Conservation (phyloP, 2,113 vertebrate genomes). For the Prunella himalayana region DNA sequence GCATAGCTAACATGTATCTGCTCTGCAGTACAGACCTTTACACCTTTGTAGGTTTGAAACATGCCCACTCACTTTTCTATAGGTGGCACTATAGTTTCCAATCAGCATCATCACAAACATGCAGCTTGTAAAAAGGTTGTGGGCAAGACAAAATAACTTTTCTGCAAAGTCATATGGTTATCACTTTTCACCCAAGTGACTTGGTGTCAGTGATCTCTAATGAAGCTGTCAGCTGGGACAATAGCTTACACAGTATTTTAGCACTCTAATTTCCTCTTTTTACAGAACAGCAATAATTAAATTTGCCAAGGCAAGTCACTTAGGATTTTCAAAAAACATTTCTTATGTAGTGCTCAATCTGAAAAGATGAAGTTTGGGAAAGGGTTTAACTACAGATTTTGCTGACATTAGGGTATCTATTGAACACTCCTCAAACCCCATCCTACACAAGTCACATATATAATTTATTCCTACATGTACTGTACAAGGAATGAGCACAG, state of each 20-base stretch:
- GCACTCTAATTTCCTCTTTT: not conserved
- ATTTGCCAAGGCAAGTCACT: not conserved
- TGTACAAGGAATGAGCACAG: not conserved
- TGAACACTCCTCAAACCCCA: not conserved
- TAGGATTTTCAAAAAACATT: not conserved
- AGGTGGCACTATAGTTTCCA: not conserved
- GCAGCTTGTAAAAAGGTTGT: not conserved
- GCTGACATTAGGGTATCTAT: not conserved
- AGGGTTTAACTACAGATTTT: not conserved
- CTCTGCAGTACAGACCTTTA: not conserved
- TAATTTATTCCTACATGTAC: not conserved
- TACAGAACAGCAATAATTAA: not conserved
- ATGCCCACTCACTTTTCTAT: not conserved
- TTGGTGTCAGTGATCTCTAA: not conserved
- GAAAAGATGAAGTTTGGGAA: not conserved
- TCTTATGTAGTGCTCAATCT: not conserved
- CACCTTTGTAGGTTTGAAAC: not conserved
- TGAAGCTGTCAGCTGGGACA: not conserved
- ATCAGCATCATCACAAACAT: not conserved
- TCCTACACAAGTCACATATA: not conserved
- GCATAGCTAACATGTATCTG: rapidly evolving
- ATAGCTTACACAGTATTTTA: not conserved
- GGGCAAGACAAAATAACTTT: not conserved
- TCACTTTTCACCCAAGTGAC: not conserved
- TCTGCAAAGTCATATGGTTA: not conserved